These are phyloP conservation scores for Dendrocincla tyrannina DNA, from an alignment of 2,797 vertebrate genomes.

Conservation along the genomic window DNA sequence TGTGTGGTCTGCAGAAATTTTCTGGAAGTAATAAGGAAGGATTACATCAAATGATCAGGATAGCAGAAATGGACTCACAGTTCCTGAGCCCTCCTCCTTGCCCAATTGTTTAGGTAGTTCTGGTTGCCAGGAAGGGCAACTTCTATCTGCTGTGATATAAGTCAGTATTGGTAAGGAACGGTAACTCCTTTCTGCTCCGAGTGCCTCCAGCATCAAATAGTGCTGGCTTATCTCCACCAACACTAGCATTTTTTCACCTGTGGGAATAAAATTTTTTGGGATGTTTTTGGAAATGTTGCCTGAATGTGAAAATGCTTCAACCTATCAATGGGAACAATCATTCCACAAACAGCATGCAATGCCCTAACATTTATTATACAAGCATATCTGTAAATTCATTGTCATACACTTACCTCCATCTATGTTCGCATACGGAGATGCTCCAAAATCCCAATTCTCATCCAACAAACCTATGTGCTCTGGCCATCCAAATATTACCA, in stretches of 20 bases:
- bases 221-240: neutral
- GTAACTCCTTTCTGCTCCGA: neutral
- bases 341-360: neutral
- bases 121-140: neutral
- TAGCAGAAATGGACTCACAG: neutral
- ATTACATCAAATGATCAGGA: neutral
- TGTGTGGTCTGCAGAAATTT: neutral
- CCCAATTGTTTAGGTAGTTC: neutral
- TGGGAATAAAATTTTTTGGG: neutral
- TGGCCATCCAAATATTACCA: neutral
- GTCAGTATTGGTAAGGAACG: neutral
- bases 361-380: neutral
- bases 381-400: neutral
- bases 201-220: neutral
- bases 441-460: neutral
- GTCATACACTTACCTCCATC: accelerated
- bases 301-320: neutral
- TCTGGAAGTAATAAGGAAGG: neutral
- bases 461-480: neutral
- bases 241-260: neutral
- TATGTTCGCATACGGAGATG: neutral
- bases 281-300: neutral
- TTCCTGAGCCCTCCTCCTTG: neutral
- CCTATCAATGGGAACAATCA: neutral
- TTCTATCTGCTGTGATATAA: neutral